Evolutionary conservation across 2,113 vertebrate species (phyloP).

Genomic region (Rhinichthys klamathensis): DNA sequence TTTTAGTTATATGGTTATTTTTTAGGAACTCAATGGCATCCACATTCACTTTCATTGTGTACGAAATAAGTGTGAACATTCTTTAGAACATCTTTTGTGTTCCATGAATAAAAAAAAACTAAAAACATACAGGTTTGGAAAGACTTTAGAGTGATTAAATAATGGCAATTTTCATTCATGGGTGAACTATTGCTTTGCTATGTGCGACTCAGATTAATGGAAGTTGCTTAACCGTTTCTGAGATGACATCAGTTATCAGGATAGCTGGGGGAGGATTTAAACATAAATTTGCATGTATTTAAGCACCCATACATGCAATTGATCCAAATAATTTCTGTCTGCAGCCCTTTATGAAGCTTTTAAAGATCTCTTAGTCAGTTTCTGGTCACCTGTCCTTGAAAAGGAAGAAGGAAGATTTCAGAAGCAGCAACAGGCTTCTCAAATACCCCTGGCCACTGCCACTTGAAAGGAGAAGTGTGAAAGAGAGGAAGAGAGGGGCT

Average conservation of each 20-base stretch:
- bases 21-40: no score
- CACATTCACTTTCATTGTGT: not conserved
- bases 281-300: not conserved
- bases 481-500: constrained; percentile 72
- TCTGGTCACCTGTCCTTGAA: constrained; percentile 32
- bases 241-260: not conserved
- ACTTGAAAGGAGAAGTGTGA: constrained; percentile 73
- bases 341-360: not conserved
- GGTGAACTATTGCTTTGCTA: not conserved
- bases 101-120: no score
- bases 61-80: not conserved
- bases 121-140: no score
- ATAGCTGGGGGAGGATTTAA: not conserved
- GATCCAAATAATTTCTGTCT: not conserved
- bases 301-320: not conserved
- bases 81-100: not conserved
- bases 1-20: no score
- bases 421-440: constrained; percentile 48
- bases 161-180: not conserved
- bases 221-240: not conserved
- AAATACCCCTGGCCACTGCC: constrained; percentile 64
- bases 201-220: not conserved
- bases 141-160: no score
- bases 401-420: constrained; percentile 13
- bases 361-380: not conserved